Percentiles rank a stretch among this genome's conserved stretches.
Conservation (phyloP, 2,797 vertebrate species). For the Malacoraja senta region DNA sequence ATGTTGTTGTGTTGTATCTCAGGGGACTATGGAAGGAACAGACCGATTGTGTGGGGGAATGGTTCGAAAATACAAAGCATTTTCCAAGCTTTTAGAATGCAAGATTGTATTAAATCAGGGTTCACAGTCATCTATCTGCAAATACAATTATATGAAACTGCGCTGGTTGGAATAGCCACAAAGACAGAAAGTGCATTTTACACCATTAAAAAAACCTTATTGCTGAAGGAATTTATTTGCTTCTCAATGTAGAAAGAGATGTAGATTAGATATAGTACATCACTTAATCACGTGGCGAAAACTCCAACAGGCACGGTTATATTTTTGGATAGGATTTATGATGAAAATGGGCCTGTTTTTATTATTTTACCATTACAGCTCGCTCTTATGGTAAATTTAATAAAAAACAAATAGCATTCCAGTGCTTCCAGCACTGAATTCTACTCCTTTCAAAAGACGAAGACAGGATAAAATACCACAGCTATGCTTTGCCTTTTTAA, state of each 20-base stretch:
- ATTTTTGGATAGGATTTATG: conserved; percentile 37
- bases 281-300: conserved; percentile 22
- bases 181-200: conserved; percentile 18
- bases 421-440: neutral
- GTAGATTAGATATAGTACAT: conserved; percentile 33
- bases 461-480: conserved; percentile 18
- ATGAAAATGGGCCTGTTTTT: conserved; percentile 34
- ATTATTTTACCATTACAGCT: conserved; percentile 34
- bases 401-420: conserved; percentile 26
- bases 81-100: neutral
- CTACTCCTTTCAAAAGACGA: neutral
- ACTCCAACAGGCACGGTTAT: conserved; percentile 31
- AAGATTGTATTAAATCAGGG: neutral
- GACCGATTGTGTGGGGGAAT: neutral
- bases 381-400: conserved; percentile 18
- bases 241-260: conserved; percentile 28
- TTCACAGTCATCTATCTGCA: neutral
- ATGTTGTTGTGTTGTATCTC: neutral
- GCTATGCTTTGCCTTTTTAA: conserved; percentile 28
- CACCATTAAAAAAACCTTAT: neutral
- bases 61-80: neutral
- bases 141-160: conserved; percentile 13
- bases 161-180: neutral
- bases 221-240: conserved; percentile 35
- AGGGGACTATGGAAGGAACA: neutral